Conservation (phyloP, 2,888 invertebrate species). For the Lasioglossum zephyrum region DNA sequence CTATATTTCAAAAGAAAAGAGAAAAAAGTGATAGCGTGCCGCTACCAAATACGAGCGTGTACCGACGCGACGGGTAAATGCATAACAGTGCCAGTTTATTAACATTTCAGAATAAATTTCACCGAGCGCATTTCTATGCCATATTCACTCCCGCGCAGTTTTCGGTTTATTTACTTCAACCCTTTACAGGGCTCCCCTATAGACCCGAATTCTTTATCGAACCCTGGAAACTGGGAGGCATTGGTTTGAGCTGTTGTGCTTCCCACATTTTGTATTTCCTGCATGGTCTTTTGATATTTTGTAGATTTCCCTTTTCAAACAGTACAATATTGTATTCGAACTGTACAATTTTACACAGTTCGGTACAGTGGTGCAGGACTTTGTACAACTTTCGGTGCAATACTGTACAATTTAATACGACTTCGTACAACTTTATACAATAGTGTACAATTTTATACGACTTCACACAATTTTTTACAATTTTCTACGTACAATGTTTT, state of each 20-base stretch:
- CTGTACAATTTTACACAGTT: neutral
- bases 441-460: neutral
- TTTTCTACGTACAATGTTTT: neutral
- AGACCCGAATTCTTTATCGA: neutral
- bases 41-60: neutral
- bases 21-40: neutral
- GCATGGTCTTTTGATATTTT: neutral
- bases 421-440: too few species aligned
- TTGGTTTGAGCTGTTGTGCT: neutral
- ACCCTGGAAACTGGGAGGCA: neutral
- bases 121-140: neutral
- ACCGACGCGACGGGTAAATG: neutral
- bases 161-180: neutral
- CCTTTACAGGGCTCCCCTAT: neutral
- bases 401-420: neutral
- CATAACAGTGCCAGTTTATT: conserved; percentile 1
- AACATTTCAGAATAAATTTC: conserved; percentile 5
- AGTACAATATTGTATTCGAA: neutral
- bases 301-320: neutral
- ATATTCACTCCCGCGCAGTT: neutral
- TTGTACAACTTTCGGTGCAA: too few species aligned
- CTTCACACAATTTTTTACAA: too few species aligned
- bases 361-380: too few species aligned
- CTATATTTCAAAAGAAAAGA: conserved; percentile 9
- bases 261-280: neutral